These are phyloP conservation scores for Austrolebias charrua DNA, from an alignment of 2,797 vertebrate species.

Conservation along the genomic window DNA sequence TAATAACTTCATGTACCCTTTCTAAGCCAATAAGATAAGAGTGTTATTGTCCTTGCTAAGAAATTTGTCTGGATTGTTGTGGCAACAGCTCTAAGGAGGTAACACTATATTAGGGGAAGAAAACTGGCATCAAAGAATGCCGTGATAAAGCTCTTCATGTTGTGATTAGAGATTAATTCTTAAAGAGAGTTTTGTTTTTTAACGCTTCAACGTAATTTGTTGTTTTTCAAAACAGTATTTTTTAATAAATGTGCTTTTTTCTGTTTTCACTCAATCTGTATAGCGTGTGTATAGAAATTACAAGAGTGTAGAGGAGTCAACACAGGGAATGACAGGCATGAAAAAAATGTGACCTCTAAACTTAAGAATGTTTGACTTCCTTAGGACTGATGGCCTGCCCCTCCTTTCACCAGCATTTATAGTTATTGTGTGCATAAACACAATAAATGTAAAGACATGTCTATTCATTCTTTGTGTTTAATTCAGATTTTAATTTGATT, in stretches of 20 bases:
- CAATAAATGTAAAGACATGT: background rate
- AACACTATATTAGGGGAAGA: constrained; percentile 16
- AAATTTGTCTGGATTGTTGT: constrained; percentile 31
- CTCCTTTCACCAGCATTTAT: constrained; percentile 14
- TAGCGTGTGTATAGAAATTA: constrained; percentile 1
- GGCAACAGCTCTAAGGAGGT: constrained; percentile 29
- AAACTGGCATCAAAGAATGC: background rate
- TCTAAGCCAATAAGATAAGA: constrained; percentile 24
- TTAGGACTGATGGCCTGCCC: background rate
- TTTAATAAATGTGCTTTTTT: background rate
- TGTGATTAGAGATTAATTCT: background rate
- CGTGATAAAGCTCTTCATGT: background rate
- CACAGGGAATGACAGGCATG: constrained; percentile 57
- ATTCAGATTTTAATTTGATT: too few relatives aligned
- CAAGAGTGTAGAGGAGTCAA: constrained; percentile 51
- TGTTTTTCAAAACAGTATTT: background rate
- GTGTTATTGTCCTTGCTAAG: background rate
- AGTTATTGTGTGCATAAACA: constrained; percentile 1
- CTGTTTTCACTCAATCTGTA: constrained; percentile 2
- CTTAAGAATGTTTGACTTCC: constrained; percentile 14
- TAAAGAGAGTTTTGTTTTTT: background rate
- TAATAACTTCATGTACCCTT: constrained; percentile 15
- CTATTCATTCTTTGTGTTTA: too few relatives aligned
- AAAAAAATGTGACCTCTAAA: constrained; percentile 61
- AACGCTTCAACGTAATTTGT: too few relatives aligned